Evolutionary conservation across 2,113 vertebrate species (phyloP).

Genomic region (Ploceus nigricollis): DNA sequence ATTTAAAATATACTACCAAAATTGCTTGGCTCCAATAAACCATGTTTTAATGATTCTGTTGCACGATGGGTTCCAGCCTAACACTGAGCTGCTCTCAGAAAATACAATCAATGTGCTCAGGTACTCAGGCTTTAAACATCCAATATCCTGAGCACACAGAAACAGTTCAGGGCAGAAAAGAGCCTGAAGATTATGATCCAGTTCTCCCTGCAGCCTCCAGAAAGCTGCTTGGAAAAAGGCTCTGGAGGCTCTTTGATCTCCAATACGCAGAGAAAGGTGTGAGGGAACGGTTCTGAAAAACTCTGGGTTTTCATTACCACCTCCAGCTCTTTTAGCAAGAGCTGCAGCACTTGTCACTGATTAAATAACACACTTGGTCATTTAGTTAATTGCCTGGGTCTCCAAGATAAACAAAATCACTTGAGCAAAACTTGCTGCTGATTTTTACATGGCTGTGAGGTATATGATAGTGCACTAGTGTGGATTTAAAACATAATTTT

Average conservation of each 20-base stretch:
- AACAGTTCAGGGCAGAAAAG: not conserved
- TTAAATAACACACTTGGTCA: not conserved
- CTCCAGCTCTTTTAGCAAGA: not conserved
- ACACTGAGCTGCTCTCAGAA: not conserved
- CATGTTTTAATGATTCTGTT: not conserved
- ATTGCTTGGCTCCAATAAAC: not conserved
- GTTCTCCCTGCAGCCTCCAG: not conserved
- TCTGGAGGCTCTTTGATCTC: not conserved
- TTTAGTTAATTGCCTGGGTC: not conserved
- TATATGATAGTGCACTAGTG: not conserved
- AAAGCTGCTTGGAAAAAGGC: not conserved
- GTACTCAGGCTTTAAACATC: not conserved
- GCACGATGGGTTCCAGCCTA: not conserved
- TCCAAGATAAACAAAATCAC: not conserved
- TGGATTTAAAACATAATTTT: not conserved
- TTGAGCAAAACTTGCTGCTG: not conserved
- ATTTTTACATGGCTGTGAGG: not conserved
- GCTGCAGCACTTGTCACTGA: not conserved
- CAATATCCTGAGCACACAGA: not conserved
- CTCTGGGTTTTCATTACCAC: not conserved
- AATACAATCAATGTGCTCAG: not conserved
- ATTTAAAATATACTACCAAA: not conserved
- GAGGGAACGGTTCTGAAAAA: not conserved
- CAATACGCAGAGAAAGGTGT: not conserved
- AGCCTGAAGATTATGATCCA: not conserved